Base-by-base conservation (phyloP, 2,797 vertebrate species). In the Enteromius trimaculatus region DNA sequence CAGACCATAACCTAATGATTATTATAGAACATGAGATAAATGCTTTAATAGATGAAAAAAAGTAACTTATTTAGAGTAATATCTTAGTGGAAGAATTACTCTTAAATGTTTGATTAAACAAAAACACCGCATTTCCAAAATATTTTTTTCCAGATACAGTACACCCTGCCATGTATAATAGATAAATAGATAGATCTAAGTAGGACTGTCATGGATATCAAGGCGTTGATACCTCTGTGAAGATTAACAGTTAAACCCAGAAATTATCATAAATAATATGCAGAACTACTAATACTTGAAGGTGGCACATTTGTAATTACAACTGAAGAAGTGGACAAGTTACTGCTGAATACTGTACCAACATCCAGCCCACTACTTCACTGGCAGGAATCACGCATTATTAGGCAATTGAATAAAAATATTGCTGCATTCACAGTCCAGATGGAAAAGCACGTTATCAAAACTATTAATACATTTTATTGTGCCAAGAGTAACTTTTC, bases 401-500 rank as follows among this genome's bases (percentile, higher is more conserved):
- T 9, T 16, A 8, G 31, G 53, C 7, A 55, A n/a, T 4, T 13
- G 2, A 19, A 23, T 8, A 47, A 11, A 62, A 29, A 31, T 4
- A 44, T 11, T 29, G 16, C 23, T 29, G 23, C 51, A 58, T n/a
- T 26, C 34, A 34, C 31, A 37, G 14, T 60, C n/a, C 34, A 77
- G 13, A 77, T 39, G 26, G 6, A 64, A 31, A 77, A 21, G 10
- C 31, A 55, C 2, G 76, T 13, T 29, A 29, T 65, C 17, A 65
- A 5, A 49, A 49, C 16, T 31, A 47, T 58, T 37, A 10, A 37
- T 37, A 10, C 4, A 19, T 42, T 13, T n/a, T 21, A 29, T 6
- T 64, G 23, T 64, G 58, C 58, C 76, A 47, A 77, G 39, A 64
- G 16, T 19, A 77, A 77, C 58, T 64, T 64, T 64, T 11, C 58